Percentiles rank a stretch among this genome's conserved stretches.
Evolutionary conservation across 1,140 invertebrate genomes (phyloP).

Genomic region (Latrodectus geometricus): DNA sequence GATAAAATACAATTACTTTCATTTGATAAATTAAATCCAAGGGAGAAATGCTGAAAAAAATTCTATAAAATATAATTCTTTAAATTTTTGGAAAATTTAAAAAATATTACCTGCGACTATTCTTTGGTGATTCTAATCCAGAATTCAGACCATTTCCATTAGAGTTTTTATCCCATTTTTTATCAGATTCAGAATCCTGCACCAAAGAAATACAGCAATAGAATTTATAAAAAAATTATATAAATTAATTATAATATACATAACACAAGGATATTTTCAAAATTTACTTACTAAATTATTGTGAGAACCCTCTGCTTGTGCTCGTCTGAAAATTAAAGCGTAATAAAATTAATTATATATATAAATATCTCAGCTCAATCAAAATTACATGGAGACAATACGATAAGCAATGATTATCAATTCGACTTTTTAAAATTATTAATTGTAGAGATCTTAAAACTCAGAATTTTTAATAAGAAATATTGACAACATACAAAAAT

Average conservation of each 20-base stretch:
- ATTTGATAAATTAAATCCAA: too few species aligned
- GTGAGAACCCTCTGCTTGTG: constrained; percentile 58
- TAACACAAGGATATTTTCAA: background rate
- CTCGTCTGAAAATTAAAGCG: constrained; percentile 51
- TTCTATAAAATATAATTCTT: background rate
- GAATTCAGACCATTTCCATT: constrained; percentile 55
- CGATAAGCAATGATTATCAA: too few species aligned
- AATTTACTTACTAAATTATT: constrained; percentile 27
- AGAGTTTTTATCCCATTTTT: constrained; percentile 55
- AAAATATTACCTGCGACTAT: constrained; percentile 36
- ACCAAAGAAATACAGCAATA: constrained; percentile 27
- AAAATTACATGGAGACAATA: too few species aligned
- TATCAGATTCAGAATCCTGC: constrained; percentile 4
- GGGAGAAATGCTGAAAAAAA: background rate
- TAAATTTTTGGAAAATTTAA: too few species aligned
- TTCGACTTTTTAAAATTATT: too few species aligned
- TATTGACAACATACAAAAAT: too few species aligned
- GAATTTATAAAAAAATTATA: background rate
- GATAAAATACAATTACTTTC: too few species aligned
- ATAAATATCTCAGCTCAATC: too few species aligned
- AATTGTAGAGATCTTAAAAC: too few species aligned
- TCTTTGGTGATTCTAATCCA: constrained; percentile 60
- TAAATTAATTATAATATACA: constrained; percentile 21
- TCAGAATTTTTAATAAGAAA: too few species aligned
- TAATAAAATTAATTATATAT: background rate